Evolutionary conservation across 2,797 vertebrate genomes (phyloP), one percentile per base, ranked within the genome.

Genomic region (Enteromius unitaeniatus): DNA sequence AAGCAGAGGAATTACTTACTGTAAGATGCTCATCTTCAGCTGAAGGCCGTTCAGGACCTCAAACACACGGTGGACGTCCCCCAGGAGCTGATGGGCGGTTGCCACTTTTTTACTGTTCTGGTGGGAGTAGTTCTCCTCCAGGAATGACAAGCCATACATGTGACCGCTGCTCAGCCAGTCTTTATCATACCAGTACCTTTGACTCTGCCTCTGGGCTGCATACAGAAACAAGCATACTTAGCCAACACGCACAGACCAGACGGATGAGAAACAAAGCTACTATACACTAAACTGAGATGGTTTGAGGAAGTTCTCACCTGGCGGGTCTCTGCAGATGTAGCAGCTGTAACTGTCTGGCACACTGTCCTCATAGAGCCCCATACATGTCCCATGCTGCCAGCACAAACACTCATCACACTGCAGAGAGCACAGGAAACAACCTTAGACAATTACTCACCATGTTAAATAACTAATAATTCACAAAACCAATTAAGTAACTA

Each of bases 371-470:
- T 97, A 95, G 86, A 99, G 92, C 81, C 98, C 98, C 97, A 99
- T 99, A 88, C 98, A 99, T 86, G 97, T 96, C 69, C 98, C 97
- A 75, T 99, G 98, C 93, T 99, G 98, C 98, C 98, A 99, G 90
- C 97, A 97, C 37, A 97, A 92, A 93, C 98, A 99, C 58, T 97
- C 96, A 93, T 99, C 97, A 91, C 98, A 99, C 97, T 99, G 88
- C 19, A 76, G 47, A 82, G 14, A 51, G 17, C 14, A 26, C 9
- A 76, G 23, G 53, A 68, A 64, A 68, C 34, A 51, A 2, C 13
- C 6, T 15, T 58, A 80, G 55, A 67, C 23, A 53, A 19, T 51
- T 55, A 49, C 13, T 51, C 15, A 51, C 26, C 26, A 31, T 10
- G 49, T 49, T 26, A 72, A 72, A 51, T 13, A 7, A 34, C 21